Conservation (phyloP, 2,888 invertebrate species). For the Eudasyphora cyanicolor region DNA sequence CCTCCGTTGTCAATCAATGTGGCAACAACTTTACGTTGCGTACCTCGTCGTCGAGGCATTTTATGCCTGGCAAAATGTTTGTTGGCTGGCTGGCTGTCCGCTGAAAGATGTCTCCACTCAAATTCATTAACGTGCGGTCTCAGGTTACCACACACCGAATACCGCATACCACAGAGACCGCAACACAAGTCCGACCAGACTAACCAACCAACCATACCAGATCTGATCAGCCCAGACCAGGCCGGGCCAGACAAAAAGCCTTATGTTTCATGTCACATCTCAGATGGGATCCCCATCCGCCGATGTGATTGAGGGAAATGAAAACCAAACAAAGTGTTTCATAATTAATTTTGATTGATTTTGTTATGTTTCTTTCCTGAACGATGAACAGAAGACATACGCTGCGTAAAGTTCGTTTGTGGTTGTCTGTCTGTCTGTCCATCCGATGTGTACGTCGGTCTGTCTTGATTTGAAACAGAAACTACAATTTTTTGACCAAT, state of each 20-base stretch:
- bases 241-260: neutral
- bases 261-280: slow-evolving; percentile 35
- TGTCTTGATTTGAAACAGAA: neutral
- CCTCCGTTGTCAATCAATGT: slow-evolving; percentile 24
- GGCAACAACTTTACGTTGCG: neutral
- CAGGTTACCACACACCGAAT: neutral
- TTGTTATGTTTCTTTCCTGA: neutral
- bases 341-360: slow-evolving; percentile 39
- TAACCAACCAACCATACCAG: slow-evolving; percentile 11
- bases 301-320: slow-evolving; percentile 13
- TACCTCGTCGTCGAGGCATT: neutral
- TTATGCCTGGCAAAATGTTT: no score
- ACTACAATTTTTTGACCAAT: neutral
- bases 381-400: neutral
- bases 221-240: slow-evolving; percentile 1
- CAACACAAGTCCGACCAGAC: neutral
- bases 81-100: neutral
- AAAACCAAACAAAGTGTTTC: slow-evolving; percentile 29
- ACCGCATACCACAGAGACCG: neutral
- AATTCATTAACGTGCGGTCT: slow-evolving; percentile 28
- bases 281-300: neutral
- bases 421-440: no score
- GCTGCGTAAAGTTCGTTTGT: neutral
- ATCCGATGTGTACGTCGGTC: no score
- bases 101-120: slow-evolving; percentile 28